Evolutionary conservation across 2,888 invertebrate genomes (phyloP).

Genomic region (Cephus sareptanus): DNA sequence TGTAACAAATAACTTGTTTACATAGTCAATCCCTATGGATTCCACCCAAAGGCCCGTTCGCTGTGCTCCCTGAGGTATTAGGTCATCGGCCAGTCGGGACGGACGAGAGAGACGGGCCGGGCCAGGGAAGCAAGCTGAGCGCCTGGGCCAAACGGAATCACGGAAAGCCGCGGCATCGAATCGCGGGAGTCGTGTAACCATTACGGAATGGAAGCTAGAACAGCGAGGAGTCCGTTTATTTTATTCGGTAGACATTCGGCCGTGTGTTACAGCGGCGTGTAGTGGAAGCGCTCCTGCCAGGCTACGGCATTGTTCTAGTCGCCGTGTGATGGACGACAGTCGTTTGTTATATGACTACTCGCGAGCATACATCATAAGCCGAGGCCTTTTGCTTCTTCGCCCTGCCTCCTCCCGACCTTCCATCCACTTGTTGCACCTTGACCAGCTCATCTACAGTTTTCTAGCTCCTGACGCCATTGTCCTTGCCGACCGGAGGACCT

Average conservation of each 20-base stretch:
- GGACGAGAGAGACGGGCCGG: background rate
- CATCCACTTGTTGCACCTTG: background rate
- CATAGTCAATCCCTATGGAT: constrained; percentile 13
- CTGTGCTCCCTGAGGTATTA: background rate
- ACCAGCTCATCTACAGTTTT: background rate
- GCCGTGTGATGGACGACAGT: constrained; percentile 49
- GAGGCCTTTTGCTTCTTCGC: background rate
- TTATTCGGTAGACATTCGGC: constrained; percentile 21
- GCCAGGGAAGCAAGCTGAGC: background rate
- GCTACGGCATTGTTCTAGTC: constrained; percentile 49
- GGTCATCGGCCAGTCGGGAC: background rate
- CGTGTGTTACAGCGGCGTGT: constrained; percentile 19
- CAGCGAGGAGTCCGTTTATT: constrained; percentile 34
- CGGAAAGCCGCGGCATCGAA: constrained; percentile 4
- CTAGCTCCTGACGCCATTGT: background rate
- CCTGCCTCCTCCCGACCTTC: background rate
- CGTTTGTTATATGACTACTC: constrained; percentile 49
- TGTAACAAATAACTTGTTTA: constrained; percentile 55
- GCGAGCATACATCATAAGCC: constrained; percentile 33
- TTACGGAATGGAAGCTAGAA: constrained; percentile 49
- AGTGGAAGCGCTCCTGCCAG: constrained; percentile 23
- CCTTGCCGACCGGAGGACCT: background rate
- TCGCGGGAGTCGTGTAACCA: constrained; percentile 28
- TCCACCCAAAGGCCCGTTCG: background rate
- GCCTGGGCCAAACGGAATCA: background rate